These are phyloP conservation scores for Tragelaphus scriptus DNA, from an alignment of 2,113 vertebrate genomes.

Conservation along the genomic window DNA sequence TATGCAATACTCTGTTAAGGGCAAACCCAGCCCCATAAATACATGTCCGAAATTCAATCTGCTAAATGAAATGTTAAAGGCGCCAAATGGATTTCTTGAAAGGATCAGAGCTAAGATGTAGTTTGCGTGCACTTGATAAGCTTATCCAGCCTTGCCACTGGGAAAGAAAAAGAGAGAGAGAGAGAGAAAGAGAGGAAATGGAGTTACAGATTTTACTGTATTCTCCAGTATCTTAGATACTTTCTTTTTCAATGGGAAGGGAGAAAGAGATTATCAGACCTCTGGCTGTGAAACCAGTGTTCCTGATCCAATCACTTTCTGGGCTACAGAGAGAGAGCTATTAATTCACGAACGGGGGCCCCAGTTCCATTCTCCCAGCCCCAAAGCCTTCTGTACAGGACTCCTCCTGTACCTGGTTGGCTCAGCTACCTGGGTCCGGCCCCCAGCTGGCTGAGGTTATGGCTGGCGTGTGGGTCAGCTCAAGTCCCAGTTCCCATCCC, in stretches of 20 bases:
- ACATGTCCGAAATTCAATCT: conserved; percentile 54
- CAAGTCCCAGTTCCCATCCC: background rate
- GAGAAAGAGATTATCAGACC: conserved; percentile 4
- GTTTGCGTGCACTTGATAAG: conserved; percentile 44
- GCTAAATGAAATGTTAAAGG: conserved; percentile 63
- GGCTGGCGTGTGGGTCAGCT: background rate
- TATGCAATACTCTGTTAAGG: conserved; percentile 48
- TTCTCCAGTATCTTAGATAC: conserved; percentile 4
- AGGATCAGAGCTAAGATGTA: conserved; percentile 56
- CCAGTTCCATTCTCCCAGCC: background rate
- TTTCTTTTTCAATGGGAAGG: conserved; percentile 34
- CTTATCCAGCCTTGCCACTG: conserved; percentile 39
- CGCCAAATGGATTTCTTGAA: conserved; percentile 40
- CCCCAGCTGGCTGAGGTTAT: background rate
- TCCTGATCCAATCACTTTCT: background rate
- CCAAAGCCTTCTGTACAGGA: background rate
- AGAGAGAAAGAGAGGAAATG: background rate
- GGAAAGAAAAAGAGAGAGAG: background rate
- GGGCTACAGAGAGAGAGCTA: background rate
- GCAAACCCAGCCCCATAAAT: conserved; percentile 57
- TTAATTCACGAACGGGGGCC: background rate
- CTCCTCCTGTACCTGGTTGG: background rate
- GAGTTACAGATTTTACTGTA: background rate
- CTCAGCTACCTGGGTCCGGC: background rate
- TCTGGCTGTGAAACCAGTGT: background rate